Evolutionary conservation across 2,888 invertebrate species (phyloP).

Genomic region (Rhamphomyia laevipes): DNA sequence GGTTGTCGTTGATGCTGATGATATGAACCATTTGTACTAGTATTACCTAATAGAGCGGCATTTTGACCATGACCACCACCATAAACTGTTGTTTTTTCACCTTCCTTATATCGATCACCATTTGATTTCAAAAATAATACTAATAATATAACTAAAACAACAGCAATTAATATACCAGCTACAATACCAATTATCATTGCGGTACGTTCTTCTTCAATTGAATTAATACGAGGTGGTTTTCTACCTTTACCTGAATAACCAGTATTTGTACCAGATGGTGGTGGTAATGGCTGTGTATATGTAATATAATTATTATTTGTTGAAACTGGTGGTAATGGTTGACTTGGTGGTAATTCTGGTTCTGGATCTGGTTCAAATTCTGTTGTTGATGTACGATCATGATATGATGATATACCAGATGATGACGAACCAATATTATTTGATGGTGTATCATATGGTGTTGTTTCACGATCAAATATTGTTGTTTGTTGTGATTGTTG

Average conservation of each 20-base stretch:
- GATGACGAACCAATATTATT: too few species aligned
- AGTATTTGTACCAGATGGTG: slow-evolving; percentile 10
- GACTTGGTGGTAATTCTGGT: slow-evolving; percentile 20
- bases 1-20: slow-evolving; percentile 40
- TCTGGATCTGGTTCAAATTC: slow-evolving; percentile 21
- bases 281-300: slow-evolving; percentile 27
- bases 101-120: slow-evolving; percentile 88
- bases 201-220: slow-evolving; percentile 59
- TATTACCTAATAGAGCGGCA: slow-evolving; percentile 60
- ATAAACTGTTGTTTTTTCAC: slow-evolving; percentile 57
- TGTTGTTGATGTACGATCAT: slow-evolving; percentile 20
- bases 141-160: slow-evolving; percentile 78
- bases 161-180: slow-evolving; percentile 80
- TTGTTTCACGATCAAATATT: slow-evolving; percentile 30
- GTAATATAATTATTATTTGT: slow-evolving; percentile 16
- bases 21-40: slow-evolving; percentile 41
- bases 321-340: slow-evolving; percentile 17
- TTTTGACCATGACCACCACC: slow-evolving; percentile 55
- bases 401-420: slow-evolving; percentile 18
- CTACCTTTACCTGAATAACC: slow-evolving; percentile 19
- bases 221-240: slow-evolving; percentile 44
- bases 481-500: slow-evolving; percentile 28
- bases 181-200: slow-evolving; percentile 79
- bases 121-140: slow-evolving; percentile 80
- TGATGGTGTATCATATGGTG: slow-evolving; percentile 27